A percentile compares a stretch with the other conserved stretches of the same genome.
phyloP scores from a whole-genome alignment of 2,888 invertebrate genomes.

The Agonopterix subpropinquella region DNA sequence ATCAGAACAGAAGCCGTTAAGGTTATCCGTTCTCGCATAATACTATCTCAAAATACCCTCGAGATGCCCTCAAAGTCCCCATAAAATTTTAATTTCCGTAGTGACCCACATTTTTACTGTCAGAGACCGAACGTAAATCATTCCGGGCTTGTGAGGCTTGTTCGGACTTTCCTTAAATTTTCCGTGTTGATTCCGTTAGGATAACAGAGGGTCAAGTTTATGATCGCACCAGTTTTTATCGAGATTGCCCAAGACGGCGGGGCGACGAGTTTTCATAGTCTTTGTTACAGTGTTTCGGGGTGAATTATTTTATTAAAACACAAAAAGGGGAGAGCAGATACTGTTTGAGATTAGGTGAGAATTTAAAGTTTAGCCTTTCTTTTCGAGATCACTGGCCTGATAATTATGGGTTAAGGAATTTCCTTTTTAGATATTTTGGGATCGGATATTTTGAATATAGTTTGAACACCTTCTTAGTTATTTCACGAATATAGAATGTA shows the following conservation, averaged over 20 bases:
- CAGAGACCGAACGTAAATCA: conserved; percentile 47
- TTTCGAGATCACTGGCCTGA: conserved; percentile 24
- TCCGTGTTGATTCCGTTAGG: conserved; percentile 54
- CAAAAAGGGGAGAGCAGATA: conserved; percentile 43
- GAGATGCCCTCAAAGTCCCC: conserved; percentile 29
- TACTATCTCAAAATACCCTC: conserved; percentile 27
- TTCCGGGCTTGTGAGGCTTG: conserved; percentile 39
- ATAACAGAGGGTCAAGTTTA: conserved; percentile 66
- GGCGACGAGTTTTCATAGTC: conserved; percentile 43
- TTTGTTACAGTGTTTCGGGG: conserved; percentile 47
- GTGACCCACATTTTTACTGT: conserved; percentile 57
- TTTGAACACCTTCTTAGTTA: too few relatives aligned
- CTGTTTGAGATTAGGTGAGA: conserved; percentile 46
- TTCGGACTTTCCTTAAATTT: conserved; percentile 27
- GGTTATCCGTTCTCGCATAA: conserved; percentile 9
- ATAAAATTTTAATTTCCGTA: conserved; percentile 56
- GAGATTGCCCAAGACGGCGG: conserved; percentile 50
- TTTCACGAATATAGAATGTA: too few relatives aligned
- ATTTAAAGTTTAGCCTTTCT: conserved; percentile 47
- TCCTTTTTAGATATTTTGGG: neutral
- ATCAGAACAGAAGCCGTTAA: neutral
- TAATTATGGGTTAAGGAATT: conserved; percentile 5
- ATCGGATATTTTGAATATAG: too few relatives aligned
- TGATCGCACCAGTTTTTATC: conserved; percentile 62
- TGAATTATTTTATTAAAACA: conserved; percentile 60